Base-by-base conservation (phyloP, 23 tunicate genomes). In the Styela clava region DNA sequence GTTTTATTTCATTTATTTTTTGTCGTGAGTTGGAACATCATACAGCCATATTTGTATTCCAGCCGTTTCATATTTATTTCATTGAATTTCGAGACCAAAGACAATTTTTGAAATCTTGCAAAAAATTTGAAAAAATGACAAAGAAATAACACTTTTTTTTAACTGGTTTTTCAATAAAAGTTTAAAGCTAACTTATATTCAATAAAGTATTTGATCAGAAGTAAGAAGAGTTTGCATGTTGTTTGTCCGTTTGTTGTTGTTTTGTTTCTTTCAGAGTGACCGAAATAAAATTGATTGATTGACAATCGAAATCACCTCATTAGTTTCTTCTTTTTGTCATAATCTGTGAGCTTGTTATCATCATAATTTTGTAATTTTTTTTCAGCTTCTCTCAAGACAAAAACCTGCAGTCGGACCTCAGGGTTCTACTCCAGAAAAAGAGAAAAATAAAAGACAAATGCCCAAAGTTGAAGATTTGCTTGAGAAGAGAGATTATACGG, bases 401-500 rank as follows among this genome's bases (percentile, higher is more conserved):
- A 91, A 86, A 74, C 85, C 97, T 29, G 97, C 97, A 7, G 82
- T 86, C 16, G 88, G 88, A 25, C 85, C 81, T 16, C 33, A 64
- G n/a, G 36, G 74, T 36, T 21, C 81, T 16, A 7, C 84, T 3
- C 68, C 62, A 9, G 98, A 87, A n/a, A 87, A 82, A 61, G 93
- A 93, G 56, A 87, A 85, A 65, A 51, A 37, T 27, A 82, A 84
- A 73, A 26, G 30, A 24, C 84, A 93, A 56, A 1, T 93, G 70
- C 98, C 98, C 26, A 85, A 80, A 37, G 44, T 93, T 34, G 92
- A 93, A 62, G 98, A 93, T 34, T 51, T 87, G 0, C 52, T 93
- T 31, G 89, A 87, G 12, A 78, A 76, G 2, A 69, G 98, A 36
- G 98, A 93, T 78, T 93, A 93, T 68, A 88, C 88, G 34, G 98